Conservation (phyloP, 2,797 vertebrate species). For the Melopsittacus undulatus region DNA sequence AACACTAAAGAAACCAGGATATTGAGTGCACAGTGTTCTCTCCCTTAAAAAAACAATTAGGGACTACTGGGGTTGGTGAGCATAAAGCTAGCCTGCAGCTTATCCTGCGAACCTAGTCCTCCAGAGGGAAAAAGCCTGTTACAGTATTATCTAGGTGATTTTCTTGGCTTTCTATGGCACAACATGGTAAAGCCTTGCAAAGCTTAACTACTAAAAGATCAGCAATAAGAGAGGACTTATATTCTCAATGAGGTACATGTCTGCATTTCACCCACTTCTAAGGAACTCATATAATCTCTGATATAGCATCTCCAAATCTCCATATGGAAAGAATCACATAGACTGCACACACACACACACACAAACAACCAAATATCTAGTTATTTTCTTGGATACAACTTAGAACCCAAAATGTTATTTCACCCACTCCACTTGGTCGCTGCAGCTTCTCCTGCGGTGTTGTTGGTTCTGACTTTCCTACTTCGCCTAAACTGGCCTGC, state of each 20-base stretch:
- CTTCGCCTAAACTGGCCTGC: not conserved
- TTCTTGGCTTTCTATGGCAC: not conserved
- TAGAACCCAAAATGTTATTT: not conserved
- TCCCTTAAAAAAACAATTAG: not conserved
- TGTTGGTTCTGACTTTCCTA: not conserved
- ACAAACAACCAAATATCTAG: not conserved
- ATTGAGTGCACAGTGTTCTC: too few species aligned
- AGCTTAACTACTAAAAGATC: not conserved
- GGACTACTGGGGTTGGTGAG: not conserved
- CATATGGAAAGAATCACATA: not conserved
- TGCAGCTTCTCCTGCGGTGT: not conserved
- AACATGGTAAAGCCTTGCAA: not conserved
- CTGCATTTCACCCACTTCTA: not conserved
- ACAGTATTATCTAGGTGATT: not conserved
- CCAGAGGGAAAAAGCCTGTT: not conserved
- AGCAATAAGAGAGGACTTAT: not conserved
- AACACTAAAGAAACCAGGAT: not conserved
- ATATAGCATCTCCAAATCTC: not conserved
- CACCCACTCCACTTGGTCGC: accelerated
- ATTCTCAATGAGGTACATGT: not conserved
- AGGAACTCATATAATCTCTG: not conserved
- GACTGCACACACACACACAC: too few species aligned
- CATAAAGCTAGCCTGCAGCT: not conserved
- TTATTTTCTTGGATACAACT: not conserved
- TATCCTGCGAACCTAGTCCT: not conserved